phyloP scores from a whole-genome alignment of 2,797 vertebrate species.

The Oryzias dopingdopingensis region DNA sequence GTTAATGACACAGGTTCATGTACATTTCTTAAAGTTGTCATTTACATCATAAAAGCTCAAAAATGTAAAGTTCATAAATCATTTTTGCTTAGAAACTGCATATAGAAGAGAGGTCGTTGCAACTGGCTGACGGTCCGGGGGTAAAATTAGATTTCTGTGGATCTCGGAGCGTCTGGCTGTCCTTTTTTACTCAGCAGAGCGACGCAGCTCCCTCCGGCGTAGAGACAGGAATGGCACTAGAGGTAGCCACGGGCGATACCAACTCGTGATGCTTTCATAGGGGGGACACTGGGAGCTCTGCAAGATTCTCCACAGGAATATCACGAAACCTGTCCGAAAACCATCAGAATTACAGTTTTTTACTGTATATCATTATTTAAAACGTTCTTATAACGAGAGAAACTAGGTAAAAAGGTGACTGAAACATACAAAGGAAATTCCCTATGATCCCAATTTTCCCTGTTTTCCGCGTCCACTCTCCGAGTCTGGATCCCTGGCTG shows the following conservation, averaged over 20 bases:
- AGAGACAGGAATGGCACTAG: constrained; percentile 72
- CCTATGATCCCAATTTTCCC: neutral
- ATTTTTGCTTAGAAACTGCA: neutral
- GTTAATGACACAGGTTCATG: too few species aligned
- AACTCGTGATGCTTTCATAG: constrained; percentile 25
- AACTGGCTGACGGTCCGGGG: neutral
- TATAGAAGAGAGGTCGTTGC: constrained; percentile 21
- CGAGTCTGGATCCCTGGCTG: constrained; percentile 70
- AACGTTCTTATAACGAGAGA: too few species aligned
- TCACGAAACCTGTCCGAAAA: too few species aligned
- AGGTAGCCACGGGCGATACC: constrained; percentile 76
- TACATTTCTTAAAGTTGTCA: too few species aligned
- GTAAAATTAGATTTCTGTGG: constrained; percentile 41
- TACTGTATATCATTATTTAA: too few species aligned
- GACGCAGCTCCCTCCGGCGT: constrained; percentile 36
- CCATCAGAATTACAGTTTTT: too few species aligned
- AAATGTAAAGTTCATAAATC: constrained; percentile 8
- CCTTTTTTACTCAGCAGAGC: constrained; percentile 35
- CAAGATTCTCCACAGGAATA: too few species aligned
- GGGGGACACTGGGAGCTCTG: neutral
- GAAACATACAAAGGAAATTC: neutral
- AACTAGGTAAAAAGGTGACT: too few species aligned
- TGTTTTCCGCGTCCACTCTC: constrained; percentile 25
- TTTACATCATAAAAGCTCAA: too few species aligned
- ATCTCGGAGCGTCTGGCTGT: constrained; percentile 27